phyloP scores from a whole-genome alignment of 2,888 invertebrate genomes.

The Branchipolynoe longqiensis region DNA sequence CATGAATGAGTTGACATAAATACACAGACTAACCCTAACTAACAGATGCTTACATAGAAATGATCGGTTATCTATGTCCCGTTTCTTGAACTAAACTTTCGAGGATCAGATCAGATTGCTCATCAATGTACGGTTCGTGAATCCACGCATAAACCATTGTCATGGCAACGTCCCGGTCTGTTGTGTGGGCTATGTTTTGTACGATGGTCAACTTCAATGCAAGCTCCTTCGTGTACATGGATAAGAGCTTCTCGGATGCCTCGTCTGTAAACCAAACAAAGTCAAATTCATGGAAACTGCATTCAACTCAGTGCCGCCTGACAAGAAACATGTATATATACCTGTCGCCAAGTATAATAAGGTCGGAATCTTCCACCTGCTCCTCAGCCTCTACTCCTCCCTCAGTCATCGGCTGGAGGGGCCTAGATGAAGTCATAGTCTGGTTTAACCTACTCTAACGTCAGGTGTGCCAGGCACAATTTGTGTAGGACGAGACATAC shows the following conservation, averaged over 20 bases:
- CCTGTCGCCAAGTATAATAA: no score
- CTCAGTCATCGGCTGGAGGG: no score
- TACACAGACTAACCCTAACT: no score
- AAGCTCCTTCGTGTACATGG: constrained; percentile 82
- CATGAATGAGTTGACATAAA: no score
- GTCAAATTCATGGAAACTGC: neutral
- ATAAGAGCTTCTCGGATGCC: constrained; percentile 69
- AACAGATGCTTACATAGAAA: no score
- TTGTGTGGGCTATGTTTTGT: constrained; percentile 83
- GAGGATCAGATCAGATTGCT: constrained; percentile 67
- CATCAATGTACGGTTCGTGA: constrained; percentile 82
- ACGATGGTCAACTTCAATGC: constrained; percentile 81
- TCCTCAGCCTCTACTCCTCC: no score
- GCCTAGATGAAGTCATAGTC: no score
- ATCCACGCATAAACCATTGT: constrained; percentile 83
- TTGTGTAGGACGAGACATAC: no score
- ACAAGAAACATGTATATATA: neutral
- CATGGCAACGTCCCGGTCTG: constrained; percentile 81
- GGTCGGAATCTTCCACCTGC: no score
- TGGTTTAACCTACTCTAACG: no score
- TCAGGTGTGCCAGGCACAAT: no score
- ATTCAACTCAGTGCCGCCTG: neutral
- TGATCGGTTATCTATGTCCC: constrained; percentile 70
- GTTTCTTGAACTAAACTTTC: constrained; percentile 77
- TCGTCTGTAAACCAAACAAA: constrained; percentile 71